Percentiles rank a stretch among this genome's conserved stretches.
These are phyloP conservation scores for Echeneis naucrates DNA, from an alignment of 2,797 vertebrate species.

Conservation along the genomic window DNA sequence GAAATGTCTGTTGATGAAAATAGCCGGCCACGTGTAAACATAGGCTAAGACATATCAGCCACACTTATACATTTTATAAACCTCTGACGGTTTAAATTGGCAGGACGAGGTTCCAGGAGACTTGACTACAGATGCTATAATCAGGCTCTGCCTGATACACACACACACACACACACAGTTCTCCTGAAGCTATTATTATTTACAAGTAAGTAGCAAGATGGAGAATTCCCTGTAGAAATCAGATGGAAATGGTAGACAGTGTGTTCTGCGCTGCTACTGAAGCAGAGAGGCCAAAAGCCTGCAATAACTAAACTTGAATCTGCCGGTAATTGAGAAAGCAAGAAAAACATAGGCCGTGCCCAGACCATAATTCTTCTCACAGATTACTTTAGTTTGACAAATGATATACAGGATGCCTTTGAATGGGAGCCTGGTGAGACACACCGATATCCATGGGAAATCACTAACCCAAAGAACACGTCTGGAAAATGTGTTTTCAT, in stretches of 20 bases:
- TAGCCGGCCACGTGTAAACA: no score
- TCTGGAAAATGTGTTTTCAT: conserved; percentile 32
- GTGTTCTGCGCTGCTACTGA: not conserved
- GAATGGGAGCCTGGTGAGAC: conserved; percentile 16
- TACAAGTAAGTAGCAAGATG: not conserved
- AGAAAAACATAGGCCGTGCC: conserved; percentile 7
- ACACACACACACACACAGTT: no score
- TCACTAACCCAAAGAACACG: conserved; percentile 26
- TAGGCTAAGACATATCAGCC: no score
- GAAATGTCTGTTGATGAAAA: no score
- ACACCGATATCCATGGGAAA: conserved; percentile 27
- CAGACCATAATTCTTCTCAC: not conserved
- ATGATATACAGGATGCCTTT: conserved; percentile 23
- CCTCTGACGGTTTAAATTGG: conserved; percentile 8
- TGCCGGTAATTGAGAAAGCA: not conserved
- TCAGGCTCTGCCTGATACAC: not conserved
- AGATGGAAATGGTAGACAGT: conserved; percentile 14
- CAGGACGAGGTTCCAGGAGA: not conserved
- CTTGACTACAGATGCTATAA: not conserved
- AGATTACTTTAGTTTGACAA: conserved; percentile 37
- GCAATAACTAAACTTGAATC: conserved; percentile 7
- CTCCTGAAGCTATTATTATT: not conserved
- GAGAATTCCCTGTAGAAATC: not conserved
- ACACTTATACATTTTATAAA: conserved; percentile 2
- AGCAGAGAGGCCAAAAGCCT: conserved; percentile 11